phyloP scores from a whole-genome alignment of 2,888 invertebrate genomes.

The Pseudococcus viburni region DNA sequence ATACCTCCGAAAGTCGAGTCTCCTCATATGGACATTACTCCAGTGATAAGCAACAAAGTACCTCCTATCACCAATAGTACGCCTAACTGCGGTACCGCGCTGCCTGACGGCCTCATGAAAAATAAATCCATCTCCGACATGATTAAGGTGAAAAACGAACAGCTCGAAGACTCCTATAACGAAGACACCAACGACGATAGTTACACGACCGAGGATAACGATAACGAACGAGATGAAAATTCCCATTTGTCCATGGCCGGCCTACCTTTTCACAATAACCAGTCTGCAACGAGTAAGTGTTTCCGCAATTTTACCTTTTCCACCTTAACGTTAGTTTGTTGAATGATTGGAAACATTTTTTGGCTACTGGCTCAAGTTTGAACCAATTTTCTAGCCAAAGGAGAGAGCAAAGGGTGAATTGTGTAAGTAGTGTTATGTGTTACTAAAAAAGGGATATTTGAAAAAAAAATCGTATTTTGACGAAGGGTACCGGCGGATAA shows the following conservation, averaged over 20 bases:
- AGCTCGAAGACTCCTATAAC: conserved; percentile 63
- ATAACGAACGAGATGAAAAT: conserved; percentile 62
- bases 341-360: too few relatives aligned
- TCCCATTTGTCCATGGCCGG: conserved; percentile 40
- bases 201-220: conserved; percentile 64
- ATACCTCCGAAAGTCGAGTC: conserved; percentile 66
- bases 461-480: too few relatives aligned
- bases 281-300: conserved; percentile 60
- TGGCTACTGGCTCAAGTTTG: too few relatives aligned
- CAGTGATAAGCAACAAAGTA: conserved; percentile 42
- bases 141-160: conserved; percentile 66
- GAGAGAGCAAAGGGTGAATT: too few relatives aligned
- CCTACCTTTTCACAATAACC: conserved; percentile 62
- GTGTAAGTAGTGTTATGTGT: too few relatives aligned
- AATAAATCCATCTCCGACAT: conserved; percentile 62
- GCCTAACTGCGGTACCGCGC: neutral
- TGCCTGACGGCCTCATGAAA: neutral
- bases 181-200: conserved; percentile 66
- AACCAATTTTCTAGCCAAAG: too few relatives aligned
- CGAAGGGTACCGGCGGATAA: too few relatives aligned
- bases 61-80: conserved; percentile 8
- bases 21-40: conserved; percentile 64
- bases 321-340: neutral
- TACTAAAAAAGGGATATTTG: too few relatives aligned
- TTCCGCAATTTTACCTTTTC: neutral